These are phyloP conservation scores for Trialeurodes vaporariorum DNA, from an alignment of 1,140 invertebrate species.

Conservation along the genomic window DNA sequence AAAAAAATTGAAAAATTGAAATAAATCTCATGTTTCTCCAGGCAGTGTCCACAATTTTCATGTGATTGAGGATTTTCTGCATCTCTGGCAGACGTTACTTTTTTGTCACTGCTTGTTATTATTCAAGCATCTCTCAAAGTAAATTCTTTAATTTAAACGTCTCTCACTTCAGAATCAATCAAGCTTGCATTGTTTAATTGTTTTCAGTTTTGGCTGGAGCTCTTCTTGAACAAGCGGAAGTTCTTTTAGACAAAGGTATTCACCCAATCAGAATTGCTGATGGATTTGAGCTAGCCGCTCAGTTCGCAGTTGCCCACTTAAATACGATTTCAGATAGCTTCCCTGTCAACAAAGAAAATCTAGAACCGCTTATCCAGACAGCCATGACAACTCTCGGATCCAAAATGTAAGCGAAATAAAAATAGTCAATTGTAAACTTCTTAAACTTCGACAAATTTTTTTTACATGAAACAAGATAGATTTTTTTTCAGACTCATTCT, in stretches of 20 bases:
- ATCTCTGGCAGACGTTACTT: too few relatives aligned
- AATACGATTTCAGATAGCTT: constrained; percentile 84
- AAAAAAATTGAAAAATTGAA: too few relatives aligned
- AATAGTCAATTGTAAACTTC: too few relatives aligned
- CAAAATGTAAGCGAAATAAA: constrained; percentile 92
- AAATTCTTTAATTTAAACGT: background rate
- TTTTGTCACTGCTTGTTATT: too few relatives aligned
- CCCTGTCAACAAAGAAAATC: constrained; percentile 65
- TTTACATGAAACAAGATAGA: too few relatives aligned
- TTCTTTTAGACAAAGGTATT: constrained; percentile 88
- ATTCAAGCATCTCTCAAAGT: background rate
- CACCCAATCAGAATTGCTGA: constrained; percentile 98
- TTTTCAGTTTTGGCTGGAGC: constrained; percentile 69
- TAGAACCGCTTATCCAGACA: constrained; percentile 82
- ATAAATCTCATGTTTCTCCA: too few relatives aligned
- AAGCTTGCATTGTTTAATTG: constrained; percentile 18
- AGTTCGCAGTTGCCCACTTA: constrained; percentile 74
- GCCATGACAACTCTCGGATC: constrained; percentile 98
- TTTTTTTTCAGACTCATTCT: too few relatives aligned
- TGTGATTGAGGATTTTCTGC: too few relatives aligned
- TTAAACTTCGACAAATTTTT: too few relatives aligned
- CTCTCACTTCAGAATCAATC: background rate
- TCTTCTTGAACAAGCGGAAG: constrained; percentile 88
- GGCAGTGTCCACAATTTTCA: too few relatives aligned
- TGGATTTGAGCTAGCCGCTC: constrained; percentile 95